These are phyloP conservation scores for Drosophila merina DNA, from an alignment of 2,888 invertebrate species.

Conservation along the genomic window DNA sequence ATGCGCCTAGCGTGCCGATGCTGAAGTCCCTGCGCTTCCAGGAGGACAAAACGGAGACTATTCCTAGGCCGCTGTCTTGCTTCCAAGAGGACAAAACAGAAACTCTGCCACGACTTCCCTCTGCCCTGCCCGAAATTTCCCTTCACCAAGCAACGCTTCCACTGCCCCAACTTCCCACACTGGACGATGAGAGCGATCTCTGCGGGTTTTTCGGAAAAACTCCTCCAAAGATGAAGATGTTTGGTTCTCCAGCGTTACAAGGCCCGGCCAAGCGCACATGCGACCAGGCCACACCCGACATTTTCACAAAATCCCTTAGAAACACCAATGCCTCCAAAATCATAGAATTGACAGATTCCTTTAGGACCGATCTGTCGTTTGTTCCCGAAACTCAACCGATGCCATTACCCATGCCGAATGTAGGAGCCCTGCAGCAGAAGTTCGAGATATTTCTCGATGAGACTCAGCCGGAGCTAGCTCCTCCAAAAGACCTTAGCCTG, in stretches of 20 bases:
- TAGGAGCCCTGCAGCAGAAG: slow-evolving; percentile 15
- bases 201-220: slow-evolving; percentile 73
- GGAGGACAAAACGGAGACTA: slow-evolving; percentile 81
- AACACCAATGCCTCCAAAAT: slow-evolving; percentile 10
- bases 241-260: slow-evolving; percentile 41
- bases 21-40: slow-evolving; percentile 73
- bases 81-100: slow-evolving; percentile 81
- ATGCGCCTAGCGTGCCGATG: slow-evolving; percentile 58
- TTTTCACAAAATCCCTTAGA: slow-evolving; percentile 38
- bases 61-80: slow-evolving; percentile 62
- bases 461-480: slow-evolving; percentile 38
- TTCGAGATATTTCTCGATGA: slow-evolving; percentile 67
- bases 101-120: slow-evolving; percentile 65
- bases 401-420: background rate
- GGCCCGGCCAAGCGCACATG: slow-evolving; percentile 57
- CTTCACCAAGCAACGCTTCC: slow-evolving; percentile 32
- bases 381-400: slow-evolving; percentile 61
- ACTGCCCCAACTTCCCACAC: slow-evolving; percentile 38
- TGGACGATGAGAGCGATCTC: slow-evolving; percentile 63
- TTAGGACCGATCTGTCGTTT: slow-evolving; percentile 68
- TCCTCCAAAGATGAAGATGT: slow-evolving; percentile 60
- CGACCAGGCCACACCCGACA: slow-evolving; percentile 58
- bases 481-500: slow-evolving; percentile 11
- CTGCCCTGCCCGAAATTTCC: slow-evolving; percentile 35
- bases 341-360: slow-evolving; percentile 52